Conservation (phyloP, 2,888 invertebrate genomes). For the Oscheius sp. region DNA sequence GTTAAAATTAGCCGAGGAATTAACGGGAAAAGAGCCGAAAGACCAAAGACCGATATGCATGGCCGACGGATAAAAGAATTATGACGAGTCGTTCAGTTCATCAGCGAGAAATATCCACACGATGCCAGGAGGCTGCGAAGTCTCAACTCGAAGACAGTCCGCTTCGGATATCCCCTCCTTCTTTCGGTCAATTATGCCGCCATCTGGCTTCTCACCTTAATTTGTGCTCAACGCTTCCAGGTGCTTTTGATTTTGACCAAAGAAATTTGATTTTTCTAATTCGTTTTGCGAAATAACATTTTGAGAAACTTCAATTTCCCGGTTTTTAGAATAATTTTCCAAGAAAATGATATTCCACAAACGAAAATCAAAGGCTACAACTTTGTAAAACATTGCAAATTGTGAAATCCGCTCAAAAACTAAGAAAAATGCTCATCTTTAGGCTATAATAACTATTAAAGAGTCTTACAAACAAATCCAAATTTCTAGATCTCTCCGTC, state of each 20-base stretch:
- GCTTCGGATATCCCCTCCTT: constrained; percentile 54
- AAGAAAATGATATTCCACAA: no score
- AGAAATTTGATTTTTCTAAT: no score
- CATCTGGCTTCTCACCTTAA: constrained; percentile 58
- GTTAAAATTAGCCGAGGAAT: no score
- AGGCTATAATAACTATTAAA: no score
- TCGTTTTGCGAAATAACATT: no score
- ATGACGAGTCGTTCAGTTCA: constrained; percentile 43
- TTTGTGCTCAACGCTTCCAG: constrained; percentile 62
- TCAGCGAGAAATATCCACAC: constrained; percentile 31
- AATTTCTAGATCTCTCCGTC: neutral
- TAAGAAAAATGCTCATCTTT: no score
- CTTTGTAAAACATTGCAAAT: no score
- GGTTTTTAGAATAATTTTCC: no score
- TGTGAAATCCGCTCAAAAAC: no score
- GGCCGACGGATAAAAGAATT: neutral
- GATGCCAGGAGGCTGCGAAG: constrained; percentile 2
- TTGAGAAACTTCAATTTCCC: no score
- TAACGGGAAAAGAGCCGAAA: no score
- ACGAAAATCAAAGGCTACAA: no score
- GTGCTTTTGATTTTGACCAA: constrained; percentile 3
- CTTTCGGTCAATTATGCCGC: constrained; percentile 61
- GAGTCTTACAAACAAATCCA: neutral
- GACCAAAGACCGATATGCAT: neutral
- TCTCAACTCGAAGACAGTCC: constrained; percentile 42